phyloP scores from a whole-genome alignment of 2,113 vertebrate genomes.

The Marcusenius ussheri region DNA sequence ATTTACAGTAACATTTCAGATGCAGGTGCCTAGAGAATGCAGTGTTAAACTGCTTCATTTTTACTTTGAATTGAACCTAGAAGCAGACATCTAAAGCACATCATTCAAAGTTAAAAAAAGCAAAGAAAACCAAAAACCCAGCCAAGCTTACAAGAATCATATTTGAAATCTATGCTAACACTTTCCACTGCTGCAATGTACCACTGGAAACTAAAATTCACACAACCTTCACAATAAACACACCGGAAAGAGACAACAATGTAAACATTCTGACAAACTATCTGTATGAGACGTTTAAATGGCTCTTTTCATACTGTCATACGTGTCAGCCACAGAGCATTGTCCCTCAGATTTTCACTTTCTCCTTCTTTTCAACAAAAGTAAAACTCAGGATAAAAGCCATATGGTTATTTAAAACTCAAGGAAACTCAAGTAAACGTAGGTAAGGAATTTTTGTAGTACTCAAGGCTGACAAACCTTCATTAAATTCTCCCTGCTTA shows the following conservation, averaged over 20 bases:
- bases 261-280: conserved; percentile 24
- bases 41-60: conserved; percentile 35
- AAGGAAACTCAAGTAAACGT: neutral
- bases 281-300: conserved; percentile 38
- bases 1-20: neutral
- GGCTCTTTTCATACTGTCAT: conserved; percentile 38
- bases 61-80: conserved; percentile 4
- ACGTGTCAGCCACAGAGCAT: conserved; percentile 36
- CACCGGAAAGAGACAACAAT: conserved; percentile 39
- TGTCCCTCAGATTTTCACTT: neutral
- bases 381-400: conserved; percentile 20
- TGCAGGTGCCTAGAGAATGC: conserved; percentile 41
- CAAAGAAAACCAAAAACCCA: neutral
- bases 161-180: conserved; percentile 38
- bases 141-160: conserved; percentile 25
- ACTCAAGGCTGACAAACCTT: conserved; percentile 7
- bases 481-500: neutral
- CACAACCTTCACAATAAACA: conserved; percentile 26
- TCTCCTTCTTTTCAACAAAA: conserved; percentile 34
- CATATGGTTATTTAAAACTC: neutral
- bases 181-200: conserved; percentile 37
- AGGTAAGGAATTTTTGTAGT: neutral
- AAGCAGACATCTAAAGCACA: conserved; percentile 18
- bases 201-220: conserved; percentile 18
- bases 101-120: conserved; percentile 21